These are phyloP conservation scores for Psittacula echo DNA, from an alignment of 2,797 vertebrate genomes.

Conservation along the genomic window DNA sequence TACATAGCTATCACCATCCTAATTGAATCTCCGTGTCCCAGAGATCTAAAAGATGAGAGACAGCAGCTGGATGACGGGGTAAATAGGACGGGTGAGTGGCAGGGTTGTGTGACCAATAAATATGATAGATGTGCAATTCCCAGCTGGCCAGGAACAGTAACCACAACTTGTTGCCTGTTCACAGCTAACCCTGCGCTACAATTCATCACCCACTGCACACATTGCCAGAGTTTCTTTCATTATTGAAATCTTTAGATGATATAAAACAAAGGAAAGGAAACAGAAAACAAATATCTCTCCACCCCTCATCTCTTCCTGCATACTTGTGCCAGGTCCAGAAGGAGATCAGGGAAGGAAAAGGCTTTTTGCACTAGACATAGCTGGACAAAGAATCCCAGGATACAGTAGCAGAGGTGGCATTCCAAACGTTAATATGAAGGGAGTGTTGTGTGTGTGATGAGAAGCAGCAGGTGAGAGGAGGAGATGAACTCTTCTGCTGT, in stretches of 20 bases:
- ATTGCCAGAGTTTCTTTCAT: neutral
- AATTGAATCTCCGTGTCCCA: neutral
- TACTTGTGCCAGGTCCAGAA: neutral
- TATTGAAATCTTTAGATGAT: neutral
- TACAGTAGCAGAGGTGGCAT: constrained; percentile 46
- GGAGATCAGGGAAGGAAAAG: constrained; percentile 2
- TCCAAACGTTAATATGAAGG: neutral
- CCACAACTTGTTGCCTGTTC: neutral
- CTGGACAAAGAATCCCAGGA: constrained; percentile 22
- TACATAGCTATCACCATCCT: neutral
- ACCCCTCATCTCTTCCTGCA: neutral
- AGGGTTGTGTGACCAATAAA: constrained; percentile 3
- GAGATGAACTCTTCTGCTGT: neutral
- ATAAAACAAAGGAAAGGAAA: neutral
- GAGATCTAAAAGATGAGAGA: constrained; percentile 21
- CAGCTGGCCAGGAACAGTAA: neutral
- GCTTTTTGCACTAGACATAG: neutral
- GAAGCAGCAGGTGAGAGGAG: constrained; percentile 5
- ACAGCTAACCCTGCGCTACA: neutral
- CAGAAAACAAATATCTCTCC: neutral
- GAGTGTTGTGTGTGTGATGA: constrained; percentile 47
- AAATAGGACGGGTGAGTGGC: neutral
- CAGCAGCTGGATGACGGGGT: neutral
- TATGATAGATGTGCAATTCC: constrained; percentile 5
- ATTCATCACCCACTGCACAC: neutral